Conservation (phyloP, 2,888 invertebrate genomes). For the Stratiomys singularior region DNA sequence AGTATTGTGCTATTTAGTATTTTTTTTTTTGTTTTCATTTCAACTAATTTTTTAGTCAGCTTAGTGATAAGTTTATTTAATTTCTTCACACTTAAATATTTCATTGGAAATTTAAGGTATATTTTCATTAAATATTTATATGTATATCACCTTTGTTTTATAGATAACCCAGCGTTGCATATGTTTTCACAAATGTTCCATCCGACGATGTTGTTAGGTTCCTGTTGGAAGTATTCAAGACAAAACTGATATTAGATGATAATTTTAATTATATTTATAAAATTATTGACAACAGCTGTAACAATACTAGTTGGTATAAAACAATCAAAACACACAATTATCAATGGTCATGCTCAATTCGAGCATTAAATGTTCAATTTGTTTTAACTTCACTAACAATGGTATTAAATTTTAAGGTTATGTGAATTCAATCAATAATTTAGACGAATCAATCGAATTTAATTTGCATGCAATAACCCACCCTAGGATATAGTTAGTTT, state of each 20-base stretch:
- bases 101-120: neutral
- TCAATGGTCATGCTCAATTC: too few species aligned
- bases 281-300: too few species aligned
- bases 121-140: slow-evolving; percentile 17
- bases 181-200: slow-evolving; percentile 92
- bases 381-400: too few species aligned
- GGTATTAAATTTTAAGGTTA: too few species aligned
- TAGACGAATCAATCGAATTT: too few species aligned
- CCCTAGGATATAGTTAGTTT: too few species aligned
- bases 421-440: too few species aligned
- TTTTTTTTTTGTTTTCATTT: neutral
- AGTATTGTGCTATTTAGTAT: slow-evolving; percentile 11
- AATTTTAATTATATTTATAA: neutral
- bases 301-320: too few species aligned
- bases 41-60: neutral
- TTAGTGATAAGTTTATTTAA: neutral
- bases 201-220: slow-evolving; percentile 83
- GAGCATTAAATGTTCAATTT: too few species aligned
- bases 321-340: too few species aligned
- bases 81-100: neutral
- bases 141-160: slow-evolving; percentile 67
- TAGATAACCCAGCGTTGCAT: slow-evolving; percentile 92
- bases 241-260: neutral
- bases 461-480: too few species aligned
- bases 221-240: slow-evolving; percentile 68